Conservation (phyloP, 2,888 invertebrate species). For the Coelinius sp. region DNA sequence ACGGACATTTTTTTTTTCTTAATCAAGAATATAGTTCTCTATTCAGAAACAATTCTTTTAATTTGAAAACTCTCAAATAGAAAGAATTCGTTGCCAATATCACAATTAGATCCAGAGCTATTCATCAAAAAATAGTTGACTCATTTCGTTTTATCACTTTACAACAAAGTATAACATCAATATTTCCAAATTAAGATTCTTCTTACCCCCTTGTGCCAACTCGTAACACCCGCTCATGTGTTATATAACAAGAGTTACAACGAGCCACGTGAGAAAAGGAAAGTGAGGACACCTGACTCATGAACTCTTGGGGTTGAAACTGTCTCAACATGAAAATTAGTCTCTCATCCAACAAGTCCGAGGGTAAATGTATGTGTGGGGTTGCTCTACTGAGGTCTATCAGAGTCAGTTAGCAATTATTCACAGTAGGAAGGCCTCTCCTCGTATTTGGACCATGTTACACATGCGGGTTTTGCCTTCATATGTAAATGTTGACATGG, state of each 20-base stretch:
- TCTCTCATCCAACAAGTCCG: not conserved
- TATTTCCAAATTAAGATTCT: too few relatives aligned
- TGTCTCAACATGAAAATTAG: not conserved
- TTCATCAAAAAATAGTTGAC: too few relatives aligned
- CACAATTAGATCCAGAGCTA: too few relatives aligned
- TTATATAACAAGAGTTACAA: not conserved
- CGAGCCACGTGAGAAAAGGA: not conserved
- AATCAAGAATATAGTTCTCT: too few relatives aligned
- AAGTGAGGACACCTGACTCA: not conserved
- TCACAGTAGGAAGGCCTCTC: not conserved
- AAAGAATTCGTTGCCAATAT: too few relatives aligned
- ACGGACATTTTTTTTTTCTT: too few relatives aligned
- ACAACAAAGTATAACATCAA: too few relatives aligned
- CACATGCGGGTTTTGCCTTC: not conserved
- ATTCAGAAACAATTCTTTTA: too few relatives aligned
- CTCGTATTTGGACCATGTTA: not conserved
- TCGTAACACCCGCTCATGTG: too few relatives aligned
- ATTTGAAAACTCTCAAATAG: too few relatives aligned
- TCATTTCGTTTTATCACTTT: too few relatives aligned
- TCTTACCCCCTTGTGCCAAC: too few relatives aligned
- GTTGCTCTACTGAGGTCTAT: not conserved
- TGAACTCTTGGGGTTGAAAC: not conserved
- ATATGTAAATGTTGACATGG: slow-evolving; percentile 1
- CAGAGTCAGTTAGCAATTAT: not conserved
- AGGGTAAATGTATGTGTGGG: not conserved